phyloP scores from a whole-genome alignment of 2,888 invertebrate genomes.

The Lithophane socia region DNA sequence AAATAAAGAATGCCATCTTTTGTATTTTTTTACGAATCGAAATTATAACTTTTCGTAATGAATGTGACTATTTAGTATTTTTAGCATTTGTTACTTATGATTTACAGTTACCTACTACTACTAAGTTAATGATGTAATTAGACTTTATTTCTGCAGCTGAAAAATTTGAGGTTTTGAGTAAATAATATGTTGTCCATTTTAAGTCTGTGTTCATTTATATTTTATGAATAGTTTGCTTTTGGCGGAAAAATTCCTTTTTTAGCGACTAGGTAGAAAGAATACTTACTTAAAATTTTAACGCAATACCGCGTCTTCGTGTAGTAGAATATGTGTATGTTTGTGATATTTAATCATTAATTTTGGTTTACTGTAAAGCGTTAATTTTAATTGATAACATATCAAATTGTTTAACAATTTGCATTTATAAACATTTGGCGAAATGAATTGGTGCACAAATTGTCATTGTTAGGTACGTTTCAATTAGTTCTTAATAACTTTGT shows the following conservation, averaged over 20 bases:
- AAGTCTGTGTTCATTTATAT: constrained; percentile 68
- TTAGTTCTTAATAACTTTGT: constrained; percentile 70
- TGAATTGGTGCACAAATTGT: constrained; percentile 76
- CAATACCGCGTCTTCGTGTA: constrained; percentile 43
- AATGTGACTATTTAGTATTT: constrained; percentile 50
- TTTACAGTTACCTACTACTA: constrained; percentile 33
- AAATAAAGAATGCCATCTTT: constrained; percentile 73
- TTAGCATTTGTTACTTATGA: constrained; percentile 54
- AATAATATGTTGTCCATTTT: constrained; percentile 54
- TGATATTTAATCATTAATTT: constrained; percentile 72
- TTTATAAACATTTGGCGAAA: constrained; percentile 66
- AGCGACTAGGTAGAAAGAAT: constrained; percentile 39
- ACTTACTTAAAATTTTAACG: constrained; percentile 21
- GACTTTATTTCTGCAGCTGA: constrained; percentile 56
- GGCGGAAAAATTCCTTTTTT: constrained; percentile 36
- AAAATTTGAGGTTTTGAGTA: constrained; percentile 31
- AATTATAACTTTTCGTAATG: constrained; percentile 68
- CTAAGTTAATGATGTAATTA: constrained; percentile 36
- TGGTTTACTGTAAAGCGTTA: constrained; percentile 49
- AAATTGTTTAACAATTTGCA: constrained; percentile 82
- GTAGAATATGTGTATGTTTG: constrained; percentile 73
- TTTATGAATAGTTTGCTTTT: constrained; percentile 52
- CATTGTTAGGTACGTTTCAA: constrained; percentile 67
- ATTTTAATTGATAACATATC: constrained; percentile 70
- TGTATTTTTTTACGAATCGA: constrained; percentile 80